Percentiles rank a stretch among this genome's conserved stretches.
Evolutionary conservation across 1,140 invertebrate genomes (phyloP).

Genomic region (Parasteatoda tepidariorum): DNA sequence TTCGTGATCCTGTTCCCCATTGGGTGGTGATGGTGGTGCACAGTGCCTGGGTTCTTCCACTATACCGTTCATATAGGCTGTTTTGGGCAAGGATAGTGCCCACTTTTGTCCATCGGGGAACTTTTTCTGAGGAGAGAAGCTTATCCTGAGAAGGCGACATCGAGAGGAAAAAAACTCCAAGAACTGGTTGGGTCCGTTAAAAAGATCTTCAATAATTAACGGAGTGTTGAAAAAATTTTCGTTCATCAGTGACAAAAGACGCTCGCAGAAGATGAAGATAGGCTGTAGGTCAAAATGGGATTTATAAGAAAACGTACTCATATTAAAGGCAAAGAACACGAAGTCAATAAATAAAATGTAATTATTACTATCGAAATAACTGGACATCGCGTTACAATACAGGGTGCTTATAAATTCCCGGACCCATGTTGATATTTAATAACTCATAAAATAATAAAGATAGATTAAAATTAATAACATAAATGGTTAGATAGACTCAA

Average conservation of each 20-base stretch:
- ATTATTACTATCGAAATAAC: too few species aligned
- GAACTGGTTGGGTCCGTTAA: slow-evolving; percentile 31
- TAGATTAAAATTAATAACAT: too few species aligned
- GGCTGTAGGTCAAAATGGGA: too few species aligned
- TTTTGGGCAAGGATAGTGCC: slow-evolving; percentile 14
- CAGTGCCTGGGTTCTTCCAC: slow-evolving; percentile 36
- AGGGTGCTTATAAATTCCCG: too few species aligned
- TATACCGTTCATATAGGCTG: slow-evolving; percentile 40
- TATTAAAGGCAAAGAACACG: too few species aligned
- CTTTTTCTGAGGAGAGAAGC: not conserved
- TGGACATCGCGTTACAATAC: too few species aligned
- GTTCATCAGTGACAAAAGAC: slow-evolving; percentile 32
- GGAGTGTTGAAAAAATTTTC: not conserved
- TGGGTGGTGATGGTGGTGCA: slow-evolving; percentile 29
- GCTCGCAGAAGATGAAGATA: slow-evolving; percentile 50
- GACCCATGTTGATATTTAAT: too few species aligned
- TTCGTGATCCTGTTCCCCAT: not conserved
- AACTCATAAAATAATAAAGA: too few species aligned
- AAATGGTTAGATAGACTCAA: too few species aligned
- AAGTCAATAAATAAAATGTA: too few species aligned
- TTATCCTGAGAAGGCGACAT: slow-evolving; percentile 19
- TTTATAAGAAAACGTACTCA: too few species aligned
- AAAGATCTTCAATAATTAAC: slow-evolving; percentile 10
- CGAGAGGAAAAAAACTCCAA: slow-evolving; percentile 31
- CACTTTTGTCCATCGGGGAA: not conserved